Conservation (phyloP, 2,797 vertebrate species). For the Rachycentron canadum region DNA sequence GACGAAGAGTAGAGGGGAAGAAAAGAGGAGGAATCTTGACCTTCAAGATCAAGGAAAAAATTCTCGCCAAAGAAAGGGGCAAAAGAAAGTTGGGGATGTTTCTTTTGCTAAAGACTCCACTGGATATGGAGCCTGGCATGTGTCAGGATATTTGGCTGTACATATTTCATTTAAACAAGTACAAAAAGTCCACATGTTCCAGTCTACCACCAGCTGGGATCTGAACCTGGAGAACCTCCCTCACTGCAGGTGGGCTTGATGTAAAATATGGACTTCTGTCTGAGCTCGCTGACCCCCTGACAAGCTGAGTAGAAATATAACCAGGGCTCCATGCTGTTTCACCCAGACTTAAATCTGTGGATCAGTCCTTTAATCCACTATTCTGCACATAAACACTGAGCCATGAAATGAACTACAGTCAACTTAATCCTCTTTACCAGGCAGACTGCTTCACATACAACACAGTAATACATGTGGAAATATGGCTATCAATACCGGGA, state of each 20-base stretch:
- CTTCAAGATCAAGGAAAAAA: conserved; percentile 78
- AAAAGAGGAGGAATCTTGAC: conserved; percentile 74
- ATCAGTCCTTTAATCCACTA: conserved; percentile 74
- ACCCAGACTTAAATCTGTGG: conserved; percentile 58
- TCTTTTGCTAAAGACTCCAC: conserved; percentile 23
- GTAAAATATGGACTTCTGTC: conserved; percentile 59
- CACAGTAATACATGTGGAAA: conserved; percentile 56
- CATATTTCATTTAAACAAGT: conserved; percentile 59
- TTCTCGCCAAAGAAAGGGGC: conserved; percentile 48
- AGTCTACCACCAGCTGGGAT: conserved; percentile 61
- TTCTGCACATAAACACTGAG: conserved; percentile 71
- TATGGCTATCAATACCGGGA: conserved; percentile 63
- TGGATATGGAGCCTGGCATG: not conserved
- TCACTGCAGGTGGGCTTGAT: conserved; percentile 54
- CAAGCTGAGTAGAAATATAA: conserved; percentile 50
- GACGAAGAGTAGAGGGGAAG: conserved; percentile 52
- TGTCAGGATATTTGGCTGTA: conserved; percentile 11
- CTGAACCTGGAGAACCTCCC: conserved; percentile 42
- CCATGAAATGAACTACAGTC: conserved; percentile 75
- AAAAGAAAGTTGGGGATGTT: conserved; percentile 50
- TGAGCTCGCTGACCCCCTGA: conserved; percentile 54
- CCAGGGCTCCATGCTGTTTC: conserved; percentile 52
- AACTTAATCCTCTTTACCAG: conserved; percentile 76
- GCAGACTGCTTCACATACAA: conserved; percentile 31
- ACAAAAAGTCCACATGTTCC: conserved; percentile 43